phyloP scores from a whole-genome alignment of 2,113 vertebrate species.

The Trichomycterus rosablanca region DNA sequence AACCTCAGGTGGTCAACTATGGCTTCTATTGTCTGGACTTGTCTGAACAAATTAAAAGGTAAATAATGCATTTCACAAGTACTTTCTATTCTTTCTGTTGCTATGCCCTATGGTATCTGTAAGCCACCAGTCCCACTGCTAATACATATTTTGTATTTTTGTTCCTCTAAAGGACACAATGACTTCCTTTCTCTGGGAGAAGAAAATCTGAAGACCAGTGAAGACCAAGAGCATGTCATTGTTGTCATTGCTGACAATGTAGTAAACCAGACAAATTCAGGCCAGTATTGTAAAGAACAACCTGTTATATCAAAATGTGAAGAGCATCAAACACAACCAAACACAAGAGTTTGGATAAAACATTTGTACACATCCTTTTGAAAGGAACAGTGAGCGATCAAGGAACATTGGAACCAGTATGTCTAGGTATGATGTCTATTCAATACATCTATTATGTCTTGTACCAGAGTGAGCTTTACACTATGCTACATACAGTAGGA shows the following conservation, averaged over 20 bases:
- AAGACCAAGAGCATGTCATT: conserved; percentile 21
- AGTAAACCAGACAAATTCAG: conserved; percentile 6
- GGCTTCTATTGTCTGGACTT: conserved; percentile 29
- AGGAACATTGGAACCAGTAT: conserved; percentile 2
- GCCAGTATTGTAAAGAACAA: conserved; percentile 14
- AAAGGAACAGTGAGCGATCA: conserved; percentile 25
- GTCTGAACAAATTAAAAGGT: conserved; percentile 37
- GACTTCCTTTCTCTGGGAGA: conserved; percentile 19
- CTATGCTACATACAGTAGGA: conserved; percentile 1
- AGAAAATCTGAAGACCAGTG: background rate
- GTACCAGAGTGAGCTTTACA: conserved; percentile 1
- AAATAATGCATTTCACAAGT: conserved; percentile 15
- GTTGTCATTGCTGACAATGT: conserved; percentile 23
- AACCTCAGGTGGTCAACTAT: conserved; percentile 28
- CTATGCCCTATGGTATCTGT: background rate
- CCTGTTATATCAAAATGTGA: conserved; percentile 26
- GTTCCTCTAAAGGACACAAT: conserved; percentile 19
- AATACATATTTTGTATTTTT: conserved; percentile 14
- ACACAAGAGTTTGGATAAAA: conserved; percentile 22
- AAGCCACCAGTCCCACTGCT: conserved; percentile 9
- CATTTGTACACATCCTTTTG: conserved; percentile 22
- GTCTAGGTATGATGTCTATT: conserved; percentile 14
- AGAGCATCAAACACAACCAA: conserved; percentile 25
- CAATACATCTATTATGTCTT: background rate
- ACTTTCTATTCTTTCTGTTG: background rate